These are phyloP conservation scores for Aphodius granarius DNA, from an alignment of 2,888 invertebrate genomes.

Conservation along the genomic window DNA sequence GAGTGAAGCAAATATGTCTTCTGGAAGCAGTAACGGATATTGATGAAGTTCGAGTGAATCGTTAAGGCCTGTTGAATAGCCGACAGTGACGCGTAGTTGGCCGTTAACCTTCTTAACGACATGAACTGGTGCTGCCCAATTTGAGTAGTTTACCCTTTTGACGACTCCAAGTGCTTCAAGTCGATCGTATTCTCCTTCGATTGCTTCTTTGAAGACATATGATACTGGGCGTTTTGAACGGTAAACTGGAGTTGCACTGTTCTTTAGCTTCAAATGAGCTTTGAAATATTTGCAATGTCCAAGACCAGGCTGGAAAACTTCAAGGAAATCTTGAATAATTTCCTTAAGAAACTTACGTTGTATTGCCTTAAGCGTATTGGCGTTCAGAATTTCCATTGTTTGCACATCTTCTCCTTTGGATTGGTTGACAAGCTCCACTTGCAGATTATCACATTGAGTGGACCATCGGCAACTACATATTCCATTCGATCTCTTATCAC, in stretches of 20 bases:
- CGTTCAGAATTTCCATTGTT: neutral
- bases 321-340: neutral
- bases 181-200: too few relatives aligned
- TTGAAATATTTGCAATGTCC: neutral
- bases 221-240: neutral
- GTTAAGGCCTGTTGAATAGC: slow-evolving; percentile 34
- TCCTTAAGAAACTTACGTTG: neutral
- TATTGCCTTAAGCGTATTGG: neutral
- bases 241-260: neutral
- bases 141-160: slow-evolving; percentile 24
- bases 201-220: neutral
- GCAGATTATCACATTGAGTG: neutral
- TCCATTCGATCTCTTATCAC: neutral
- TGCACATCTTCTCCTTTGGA: neutral
- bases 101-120: slow-evolving; percentile 38
- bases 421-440: neutral
- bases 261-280: neutral
- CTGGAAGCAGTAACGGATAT: slow-evolving; percentile 31
- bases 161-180: too few relatives aligned
- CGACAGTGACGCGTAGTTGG: slow-evolving; percentile 34
- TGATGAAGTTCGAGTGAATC: slow-evolving; percentile 28
- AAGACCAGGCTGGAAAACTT: neutral
- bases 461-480: neutral
- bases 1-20: slow-evolving; percentile 24
- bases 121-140: slow-evolving; percentile 44